A percentile compares a stretch with the other conserved stretches of the same genome.
These are phyloP conservation scores for Dicrostonyx torquatus DNA, from an alignment of 2,797 vertebrate genomes.

Conservation along the genomic window DNA sequence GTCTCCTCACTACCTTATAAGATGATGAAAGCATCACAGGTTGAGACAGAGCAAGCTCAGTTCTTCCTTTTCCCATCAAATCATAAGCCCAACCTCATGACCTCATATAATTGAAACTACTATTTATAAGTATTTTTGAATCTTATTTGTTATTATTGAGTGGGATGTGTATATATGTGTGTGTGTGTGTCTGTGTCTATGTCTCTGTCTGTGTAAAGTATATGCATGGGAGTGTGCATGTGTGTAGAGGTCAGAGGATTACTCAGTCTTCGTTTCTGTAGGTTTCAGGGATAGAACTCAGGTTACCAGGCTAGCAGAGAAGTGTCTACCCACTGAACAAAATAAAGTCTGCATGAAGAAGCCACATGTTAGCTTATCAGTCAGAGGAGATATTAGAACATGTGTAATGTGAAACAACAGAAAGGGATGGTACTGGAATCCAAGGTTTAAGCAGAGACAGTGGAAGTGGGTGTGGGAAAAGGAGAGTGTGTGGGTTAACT, in stretches of 20 bases:
- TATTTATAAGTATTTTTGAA: background rate
- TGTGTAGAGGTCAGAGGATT: background rate
- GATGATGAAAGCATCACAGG: background rate
- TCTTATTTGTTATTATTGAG: background rate
- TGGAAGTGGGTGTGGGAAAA: background rate
- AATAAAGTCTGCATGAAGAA: background rate
- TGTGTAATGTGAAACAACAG: background rate
- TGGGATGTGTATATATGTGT: background rate
- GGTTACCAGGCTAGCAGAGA: background rate
- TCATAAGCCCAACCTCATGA: background rate
- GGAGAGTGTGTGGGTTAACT: background rate
- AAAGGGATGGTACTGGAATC: background rate
- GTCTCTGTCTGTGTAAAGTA: background rate
- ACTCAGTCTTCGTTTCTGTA: background rate
- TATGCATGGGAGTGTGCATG: background rate
- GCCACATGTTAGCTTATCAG: background rate
- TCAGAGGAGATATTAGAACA: background rate
- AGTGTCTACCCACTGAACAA: background rate
- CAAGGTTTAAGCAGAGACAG: background rate
- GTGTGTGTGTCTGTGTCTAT: background rate
- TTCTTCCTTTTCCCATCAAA: background rate
- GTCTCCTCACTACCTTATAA: background rate
- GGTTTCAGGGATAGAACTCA: background rate
- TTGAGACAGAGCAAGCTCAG: background rate
- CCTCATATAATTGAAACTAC: background rate